Evolutionary conservation across 2,113 vertebrate genomes (phyloP).

Genomic region (Clarias batrachus): DNA sequence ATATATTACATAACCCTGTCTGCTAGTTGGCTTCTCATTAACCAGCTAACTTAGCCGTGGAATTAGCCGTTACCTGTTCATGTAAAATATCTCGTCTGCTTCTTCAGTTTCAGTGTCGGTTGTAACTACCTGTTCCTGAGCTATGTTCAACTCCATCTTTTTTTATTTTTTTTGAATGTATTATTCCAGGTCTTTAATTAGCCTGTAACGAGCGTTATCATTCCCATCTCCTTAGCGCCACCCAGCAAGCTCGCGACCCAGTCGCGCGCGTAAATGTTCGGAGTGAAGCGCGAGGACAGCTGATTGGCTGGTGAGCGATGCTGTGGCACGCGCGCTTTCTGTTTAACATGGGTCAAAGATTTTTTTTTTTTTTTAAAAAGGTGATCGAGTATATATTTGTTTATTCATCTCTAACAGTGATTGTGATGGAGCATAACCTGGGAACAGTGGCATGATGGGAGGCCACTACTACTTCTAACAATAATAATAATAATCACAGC

Average conservation of each 20-base stretch:
- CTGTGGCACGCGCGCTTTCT: not conserved
- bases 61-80: slow-evolving; percentile 34
- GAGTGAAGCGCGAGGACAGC: not conserved
- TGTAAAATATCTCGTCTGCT: slow-evolving; percentile 36
- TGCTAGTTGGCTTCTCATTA: not conserved
- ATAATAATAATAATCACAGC: too few species aligned
- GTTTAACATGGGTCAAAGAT: not conserved
- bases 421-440: not conserved
- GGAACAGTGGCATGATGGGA: not conserved
- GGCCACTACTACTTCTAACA: not conserved
- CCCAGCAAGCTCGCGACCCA: not conserved
- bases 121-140: slow-evolving; percentile 21
- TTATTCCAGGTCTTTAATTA: not conserved
- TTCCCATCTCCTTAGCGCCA: not conserved
- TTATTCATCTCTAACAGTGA: not conserved
- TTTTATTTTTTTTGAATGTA: too few species aligned
- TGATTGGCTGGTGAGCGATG: not conserved
- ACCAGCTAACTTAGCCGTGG: not conserved
- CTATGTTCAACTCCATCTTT: not conserved
- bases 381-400: not conserved
- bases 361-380: not conserved
- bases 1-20: not conserved
- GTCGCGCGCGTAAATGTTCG: not conserved
- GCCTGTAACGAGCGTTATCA: not conserved
- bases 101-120: slow-evolving; percentile 47